Evolutionary conservation across 1,140 invertebrate genomes (phyloP), one percentile per base, ranked within the genome.

Genomic region (Drosophila parabipectinata): DNA sequence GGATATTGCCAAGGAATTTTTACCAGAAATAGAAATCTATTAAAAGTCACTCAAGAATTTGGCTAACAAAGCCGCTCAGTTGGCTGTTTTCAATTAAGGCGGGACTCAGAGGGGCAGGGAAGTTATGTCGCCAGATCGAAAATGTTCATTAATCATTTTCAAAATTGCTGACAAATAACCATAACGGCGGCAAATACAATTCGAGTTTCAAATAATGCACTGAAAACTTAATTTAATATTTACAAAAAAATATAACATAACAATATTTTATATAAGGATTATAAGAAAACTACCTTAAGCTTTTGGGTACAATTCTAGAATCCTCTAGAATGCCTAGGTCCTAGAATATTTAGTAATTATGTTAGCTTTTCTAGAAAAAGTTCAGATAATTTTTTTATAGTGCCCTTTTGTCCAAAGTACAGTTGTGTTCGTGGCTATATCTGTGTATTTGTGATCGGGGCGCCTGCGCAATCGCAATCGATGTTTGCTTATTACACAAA

Each of bases 161-260:
- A 79, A 79, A 69, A 79, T 68, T 77, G 83, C 82, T 87, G 82
- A 87, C 82, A 87, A 87, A 87, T 87, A 59, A 77, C 72, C 74
- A 87, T 79, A 87, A 87, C 82, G 75, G 75, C 57, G 73, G 56
- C 72, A 24, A 54, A 67, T 52, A 55, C 58, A 73, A 69, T 51
- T 28, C 10, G 12, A 68, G 3, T 50, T 14, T 24, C 56, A 68
- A 44, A 47, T 45, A 15, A 61, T 48, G 30, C 24, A 39, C 24
- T 21, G 44, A 9, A 47, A 21, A 47, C 21, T 15, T 44, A 44
- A 14, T 41, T n/a, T 7, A 44, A 28, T 28, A 28, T 28, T 28
- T 28, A 28, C 6, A 21, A 18, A 18, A 18, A 18, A 18, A 18
- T 18, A 1, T 18, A 18, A 18, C 15, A 18, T 18, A 18, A 18